phyloP scores from a whole-genome alignment of 2,888 invertebrate genomes.

The Calephelis perditalis region DNA sequence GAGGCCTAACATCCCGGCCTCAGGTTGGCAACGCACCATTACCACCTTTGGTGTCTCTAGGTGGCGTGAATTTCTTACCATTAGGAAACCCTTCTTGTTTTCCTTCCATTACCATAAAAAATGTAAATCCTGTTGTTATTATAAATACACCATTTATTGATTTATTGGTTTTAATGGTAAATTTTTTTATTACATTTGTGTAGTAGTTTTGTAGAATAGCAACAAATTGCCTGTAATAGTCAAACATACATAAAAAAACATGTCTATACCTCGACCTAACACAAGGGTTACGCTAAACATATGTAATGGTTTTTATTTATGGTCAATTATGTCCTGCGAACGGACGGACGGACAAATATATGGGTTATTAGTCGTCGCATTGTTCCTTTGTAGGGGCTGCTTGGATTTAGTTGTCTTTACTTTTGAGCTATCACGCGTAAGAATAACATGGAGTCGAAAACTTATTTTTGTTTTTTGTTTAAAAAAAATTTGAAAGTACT shows the following conservation, averaged over 20 bases:
- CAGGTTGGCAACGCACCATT: too few species aligned
- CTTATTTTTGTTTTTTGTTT: conserved; percentile 10
- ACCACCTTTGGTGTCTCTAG: too few species aligned
- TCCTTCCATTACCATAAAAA: too few species aligned
- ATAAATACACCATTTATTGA: too few species aligned
- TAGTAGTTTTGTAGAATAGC: neutral
- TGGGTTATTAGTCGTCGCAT: conserved; percentile 48
- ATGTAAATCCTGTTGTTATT: too few species aligned
- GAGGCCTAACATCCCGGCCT: too few species aligned
- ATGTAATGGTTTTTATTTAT: conserved; percentile 70
- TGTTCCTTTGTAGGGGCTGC: conserved; percentile 43
- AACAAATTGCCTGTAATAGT: conserved; percentile 22
- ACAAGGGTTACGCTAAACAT: conserved; percentile 56
- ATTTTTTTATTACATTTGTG: too few species aligned
- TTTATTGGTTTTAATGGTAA: too few species aligned
- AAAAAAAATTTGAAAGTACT: too few species aligned
- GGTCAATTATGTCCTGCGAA: conserved; percentile 70
- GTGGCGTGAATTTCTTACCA: too few species aligned
- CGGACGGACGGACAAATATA: conserved; percentile 49
- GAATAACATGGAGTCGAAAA: conserved; percentile 25
- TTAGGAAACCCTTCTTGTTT: too few species aligned
- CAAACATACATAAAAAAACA: conserved; percentile 25
- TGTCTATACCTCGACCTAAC: conserved; percentile 38
- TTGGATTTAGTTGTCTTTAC: conserved; percentile 51
- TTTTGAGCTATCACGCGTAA: conserved; percentile 21